These are phyloP conservation scores for Cinclus mexicanus DNA, from an alignment of 2,113 vertebrate genomes.

Conservation along the genomic window DNA sequence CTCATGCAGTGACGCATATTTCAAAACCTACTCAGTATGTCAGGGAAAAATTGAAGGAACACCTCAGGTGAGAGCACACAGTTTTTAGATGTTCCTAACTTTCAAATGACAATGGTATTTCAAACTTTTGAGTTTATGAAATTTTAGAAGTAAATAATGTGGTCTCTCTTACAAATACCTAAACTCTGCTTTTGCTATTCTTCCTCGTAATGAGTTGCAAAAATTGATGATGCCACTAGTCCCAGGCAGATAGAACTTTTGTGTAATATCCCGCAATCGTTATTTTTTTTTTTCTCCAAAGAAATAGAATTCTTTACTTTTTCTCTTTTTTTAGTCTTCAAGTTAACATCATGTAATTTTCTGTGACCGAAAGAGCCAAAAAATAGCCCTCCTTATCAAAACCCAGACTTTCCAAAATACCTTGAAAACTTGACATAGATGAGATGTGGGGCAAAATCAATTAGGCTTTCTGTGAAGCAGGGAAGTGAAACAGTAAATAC, in stretches of 20 bases:
- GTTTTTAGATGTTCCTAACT: neutral
- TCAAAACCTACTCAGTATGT: conserved; percentile 14
- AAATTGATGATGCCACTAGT: neutral
- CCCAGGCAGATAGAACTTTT: neutral
- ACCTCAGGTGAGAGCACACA: neutral
- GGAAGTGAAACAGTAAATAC: neutral
- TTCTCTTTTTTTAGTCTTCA: neutral
- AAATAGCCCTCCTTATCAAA: neutral
- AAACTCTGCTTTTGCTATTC: neutral
- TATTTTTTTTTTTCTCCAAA: neutral
- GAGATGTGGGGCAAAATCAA: neutral
- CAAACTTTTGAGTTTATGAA: neutral
- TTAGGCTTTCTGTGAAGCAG: neutral
- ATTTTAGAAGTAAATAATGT: neutral
- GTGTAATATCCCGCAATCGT: neutral
- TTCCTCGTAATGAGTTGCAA: neutral
- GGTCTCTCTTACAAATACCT: neutral
- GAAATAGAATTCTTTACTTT: neutral
- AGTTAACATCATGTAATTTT: neutral
- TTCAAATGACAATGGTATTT: neutral
- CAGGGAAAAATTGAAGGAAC: conserved; percentile 11
- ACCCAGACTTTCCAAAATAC: neutral
- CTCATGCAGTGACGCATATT: neutral
- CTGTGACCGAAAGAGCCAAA: neutral
- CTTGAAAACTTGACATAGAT: neutral